Evolutionary conservation across 2,113 vertebrate genomes (phyloP), one percentile per base, ranked within the genome.

Genomic region (Atrichornis clamosus): DNA sequence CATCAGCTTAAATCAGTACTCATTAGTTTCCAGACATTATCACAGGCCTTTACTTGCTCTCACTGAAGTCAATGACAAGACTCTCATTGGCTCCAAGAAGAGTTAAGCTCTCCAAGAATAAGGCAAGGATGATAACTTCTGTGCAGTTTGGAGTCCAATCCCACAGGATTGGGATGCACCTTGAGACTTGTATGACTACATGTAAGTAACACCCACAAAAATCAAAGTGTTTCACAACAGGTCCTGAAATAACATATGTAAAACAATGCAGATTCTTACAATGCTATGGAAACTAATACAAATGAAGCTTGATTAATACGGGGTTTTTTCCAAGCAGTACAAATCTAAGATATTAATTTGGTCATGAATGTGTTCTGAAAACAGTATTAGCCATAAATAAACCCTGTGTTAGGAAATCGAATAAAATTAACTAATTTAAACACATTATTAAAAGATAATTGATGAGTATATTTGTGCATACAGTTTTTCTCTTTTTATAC

Each of bases 341-440:
- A 89, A 95, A 95, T 92, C 59, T 82, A 56, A 88, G 88, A 81
- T 92, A 85, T 81, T 96, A 76, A 80, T 41, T 85, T 88, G 32
- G 73, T 95, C 92, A 94, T 82, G 28, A 96, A 86, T 26, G 53
- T 35, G 76, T 84, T 92, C 76, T 85, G 72, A 78, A 92, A 90
- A 91, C 10, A 39, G 4, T 72, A 91, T 67, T 72, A 70, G 9
- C 68, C 44, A 72, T 96, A 97, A 96, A 81, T 96, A 96, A 96
- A 80, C 81, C 49, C 63, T 77, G 32, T 90, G 52, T 95, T 90
- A 75, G 63, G 77, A 96, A 97, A 84, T 7, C 11, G 49, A 97
- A 94, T 87, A 59, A 93, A 88, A 92, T 47, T 93, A 94, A 82
- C 80, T 94, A 91, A 69, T 96, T 95, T 63, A 95, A 97, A 95